Evolutionary conservation across 2,888 invertebrate genomes (phyloP).

Genomic region (Eupelmus urozonus): DNA sequence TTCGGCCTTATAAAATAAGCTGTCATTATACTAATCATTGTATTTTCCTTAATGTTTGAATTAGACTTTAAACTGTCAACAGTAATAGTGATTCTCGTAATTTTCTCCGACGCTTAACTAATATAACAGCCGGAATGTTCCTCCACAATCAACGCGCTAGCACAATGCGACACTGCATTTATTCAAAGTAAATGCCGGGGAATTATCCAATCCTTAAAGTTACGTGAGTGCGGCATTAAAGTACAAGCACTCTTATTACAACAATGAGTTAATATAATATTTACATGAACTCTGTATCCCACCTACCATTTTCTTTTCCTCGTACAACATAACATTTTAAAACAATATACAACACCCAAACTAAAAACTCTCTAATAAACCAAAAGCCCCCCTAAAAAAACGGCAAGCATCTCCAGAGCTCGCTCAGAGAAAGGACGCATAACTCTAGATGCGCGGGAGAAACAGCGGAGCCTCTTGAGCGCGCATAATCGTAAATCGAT

Average conservation of each 20-base stretch:
- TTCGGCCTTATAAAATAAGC: too few relatives aligned
- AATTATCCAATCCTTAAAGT: constrained; percentile 1
- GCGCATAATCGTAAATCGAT: constrained; percentile 56
- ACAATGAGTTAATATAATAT: too few relatives aligned
- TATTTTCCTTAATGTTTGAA: background rate
- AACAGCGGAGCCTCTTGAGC: constrained; percentile 52
- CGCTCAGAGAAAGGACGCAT: constrained; percentile 16
- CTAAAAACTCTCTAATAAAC: too few relatives aligned
- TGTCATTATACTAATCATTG: too few relatives aligned
- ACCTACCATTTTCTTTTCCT: too few relatives aligned
- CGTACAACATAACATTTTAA: too few relatives aligned
- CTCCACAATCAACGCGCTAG: background rate
- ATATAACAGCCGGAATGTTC: too few relatives aligned
- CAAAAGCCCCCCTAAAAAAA: too few relatives aligned
- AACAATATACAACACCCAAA: too few relatives aligned
- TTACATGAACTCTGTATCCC: too few relatives aligned
- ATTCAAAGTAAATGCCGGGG: background rate
- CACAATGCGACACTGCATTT: background rate
- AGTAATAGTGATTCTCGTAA: background rate
- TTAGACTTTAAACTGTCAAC: constrained; percentile 17
- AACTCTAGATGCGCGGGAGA: constrained; percentile 44
- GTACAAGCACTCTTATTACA: too few relatives aligned
- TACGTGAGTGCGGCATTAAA: background rate
- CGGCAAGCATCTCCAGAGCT: constrained; percentile 15
- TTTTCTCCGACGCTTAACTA: too few relatives aligned